Conservation (phyloP, 1,140 invertebrate species). For the Drosophila tristis region DNA sequence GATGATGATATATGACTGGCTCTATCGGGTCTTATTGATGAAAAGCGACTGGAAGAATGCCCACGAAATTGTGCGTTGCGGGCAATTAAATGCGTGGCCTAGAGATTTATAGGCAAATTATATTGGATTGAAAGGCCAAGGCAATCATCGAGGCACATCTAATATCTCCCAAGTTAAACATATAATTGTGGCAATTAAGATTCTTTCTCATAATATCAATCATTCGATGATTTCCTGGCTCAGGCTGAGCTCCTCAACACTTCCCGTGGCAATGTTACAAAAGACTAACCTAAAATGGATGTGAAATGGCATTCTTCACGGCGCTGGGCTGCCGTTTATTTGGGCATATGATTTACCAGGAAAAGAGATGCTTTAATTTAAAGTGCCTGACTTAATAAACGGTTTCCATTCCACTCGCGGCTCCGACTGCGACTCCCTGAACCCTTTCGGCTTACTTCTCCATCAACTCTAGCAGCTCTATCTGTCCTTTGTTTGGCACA, state of each 20-base stretch:
- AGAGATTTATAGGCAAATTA: constrained; percentile 42
- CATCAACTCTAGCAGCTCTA: constrained; percentile 15
- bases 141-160: constrained; percentile 1
- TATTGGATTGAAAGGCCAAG: constrained; percentile 27
- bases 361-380: constrained; percentile 30
- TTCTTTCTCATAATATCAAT: background rate
- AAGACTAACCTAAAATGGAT: background rate
- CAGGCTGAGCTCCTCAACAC: too few relatives aligned
- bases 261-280: background rate
- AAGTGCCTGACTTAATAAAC: constrained; percentile 52
- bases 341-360: constrained; percentile 30
- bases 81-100: constrained; percentile 42
- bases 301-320: constrained; percentile 30
- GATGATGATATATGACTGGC: constrained; percentile 37
- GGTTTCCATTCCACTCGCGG: constrained; percentile 15
- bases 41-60: constrained; percentile 25
- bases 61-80: constrained; percentile 37
- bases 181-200: background rate
- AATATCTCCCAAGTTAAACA: too few relatives aligned
- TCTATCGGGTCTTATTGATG: constrained; percentile 24
- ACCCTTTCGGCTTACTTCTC: constrained; percentile 32
- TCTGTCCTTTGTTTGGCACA: constrained; percentile 24
- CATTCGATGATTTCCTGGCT: background rate
- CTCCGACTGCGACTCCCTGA: background rate
- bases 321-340: constrained; percentile 45